Base-by-base conservation (phyloP, 2,888 invertebrate species). In the Oegoconia quadripuncta region DNA sequence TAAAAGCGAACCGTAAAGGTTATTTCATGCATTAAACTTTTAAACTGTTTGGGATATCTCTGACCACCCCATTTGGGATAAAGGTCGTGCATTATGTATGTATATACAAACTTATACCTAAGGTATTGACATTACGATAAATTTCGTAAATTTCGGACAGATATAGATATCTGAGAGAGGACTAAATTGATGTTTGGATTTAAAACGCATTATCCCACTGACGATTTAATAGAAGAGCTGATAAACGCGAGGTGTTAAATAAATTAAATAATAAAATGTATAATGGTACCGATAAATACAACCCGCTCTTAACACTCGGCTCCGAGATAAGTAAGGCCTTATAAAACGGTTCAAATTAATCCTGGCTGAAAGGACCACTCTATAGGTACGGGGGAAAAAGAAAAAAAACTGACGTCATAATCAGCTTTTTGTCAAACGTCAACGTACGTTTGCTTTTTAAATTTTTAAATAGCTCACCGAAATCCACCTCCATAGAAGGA, bases 201-300 rank as follows among this genome's bases (percentile, higher is more conserved):
- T 64, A 67, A 70, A 80, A 79, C 74, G 63, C 70, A 74, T 80
- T 83, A 81, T 73, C 79, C 77, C 68, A 58, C 72, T 76, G 68
- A 75, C 79, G 66, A 76, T 82, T 82, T 81, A 84, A 83, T 86
- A 86, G 86, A 79, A 79, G 77, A 77, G 72, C 74, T 69, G 75
- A 82, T 83, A 82, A 81, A 70, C 67, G 59, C 65, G 60, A 73
- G 70, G 81, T 72, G 83, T 83, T 84, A 84, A 84, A 86, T 86
- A 86, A 87, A 86, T 87, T 86, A 84, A 84, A 86, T 84, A 86
- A 86, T 86, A 83, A 86, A 86, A 82, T 69, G 75, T 74, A 84
- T 86, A 86, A 87, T 87, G 81, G 75, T 64, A 55, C 65, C 79
- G 83, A 86, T 86, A 86, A 83, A 81, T 79, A 84, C 74, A 80